Conservation (phyloP, 2,797 vertebrate genomes). For the Neoniphon sammara region DNA sequence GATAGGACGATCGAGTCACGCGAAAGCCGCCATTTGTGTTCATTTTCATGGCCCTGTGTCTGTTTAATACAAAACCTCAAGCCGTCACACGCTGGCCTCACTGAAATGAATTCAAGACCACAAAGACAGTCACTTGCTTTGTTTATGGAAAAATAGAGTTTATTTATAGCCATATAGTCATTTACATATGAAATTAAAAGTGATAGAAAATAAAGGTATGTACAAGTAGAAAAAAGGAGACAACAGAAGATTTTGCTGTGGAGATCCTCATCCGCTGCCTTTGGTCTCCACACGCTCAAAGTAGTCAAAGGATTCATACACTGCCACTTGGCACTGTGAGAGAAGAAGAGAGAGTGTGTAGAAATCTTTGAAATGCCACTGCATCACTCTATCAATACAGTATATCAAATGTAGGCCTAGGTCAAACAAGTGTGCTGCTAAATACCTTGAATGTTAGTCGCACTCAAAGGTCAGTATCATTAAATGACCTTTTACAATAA, state of each 20-base stretch:
- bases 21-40: neutral
- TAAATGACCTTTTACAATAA: neutral
- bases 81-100: neutral
- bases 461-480: neutral
- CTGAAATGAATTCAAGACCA: neutral
- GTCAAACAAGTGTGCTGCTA: neutral
- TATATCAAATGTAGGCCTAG: neutral
- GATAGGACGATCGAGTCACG: neutral
- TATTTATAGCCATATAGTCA: constrained; percentile 29
- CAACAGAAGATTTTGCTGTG: neutral
- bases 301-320: constrained; percentile 73
- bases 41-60: no score
- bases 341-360: constrained; percentile 11
- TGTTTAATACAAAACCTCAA: neutral
- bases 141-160: constrained; percentile 48
- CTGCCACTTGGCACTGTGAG: constrained; percentile 66
- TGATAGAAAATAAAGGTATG: constrained; percentile 9
- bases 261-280: constrained; percentile 37
- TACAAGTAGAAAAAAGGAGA: constrained; percentile 13
- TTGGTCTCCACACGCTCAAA: constrained; percentile 59
- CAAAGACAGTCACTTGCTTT: neutral
- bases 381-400: neutral
- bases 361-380: neutral
- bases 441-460: no score
- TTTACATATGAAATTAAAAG: neutral